Evolutionary conservation across 2,888 invertebrate species (phyloP).

Genomic region (Atrina japonica): DNA sequence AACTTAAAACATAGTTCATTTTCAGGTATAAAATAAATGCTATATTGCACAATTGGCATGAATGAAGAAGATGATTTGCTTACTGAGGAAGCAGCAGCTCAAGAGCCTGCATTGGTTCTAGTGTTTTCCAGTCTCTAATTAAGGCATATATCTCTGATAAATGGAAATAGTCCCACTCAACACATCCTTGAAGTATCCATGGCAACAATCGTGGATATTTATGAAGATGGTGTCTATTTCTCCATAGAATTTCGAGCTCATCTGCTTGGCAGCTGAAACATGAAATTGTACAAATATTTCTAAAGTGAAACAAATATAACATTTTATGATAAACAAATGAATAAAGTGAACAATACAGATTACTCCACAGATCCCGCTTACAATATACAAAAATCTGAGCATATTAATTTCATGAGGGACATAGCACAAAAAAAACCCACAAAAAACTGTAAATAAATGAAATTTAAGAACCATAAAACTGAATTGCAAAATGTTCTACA

Average conservation of each 20-base stretch:
- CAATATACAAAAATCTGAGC: too few species aligned
- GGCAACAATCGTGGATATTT: conserved; percentile 86
- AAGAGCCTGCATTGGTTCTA: conserved; percentile 93
- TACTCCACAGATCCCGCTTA: too few species aligned
- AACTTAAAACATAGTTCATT: too few species aligned
- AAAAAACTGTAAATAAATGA: too few species aligned
- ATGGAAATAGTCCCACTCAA: conserved; percentile 93
- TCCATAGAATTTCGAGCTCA: conserved; percentile 89
- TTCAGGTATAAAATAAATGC: too few species aligned
- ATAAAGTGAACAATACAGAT: background rate
- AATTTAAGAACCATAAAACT: too few species aligned
- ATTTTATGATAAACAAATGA: background rate
- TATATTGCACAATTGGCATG: too few species aligned
- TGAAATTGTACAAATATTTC: background rate
- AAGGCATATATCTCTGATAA: conserved; percentile 92
- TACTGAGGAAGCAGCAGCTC: conserved; percentile 95
- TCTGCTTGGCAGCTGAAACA: conserved; percentile 75
- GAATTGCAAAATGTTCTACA: too few species aligned
- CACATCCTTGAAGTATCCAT: conserved; percentile 77
- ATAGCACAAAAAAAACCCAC: too few species aligned
- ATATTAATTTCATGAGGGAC: too few species aligned
- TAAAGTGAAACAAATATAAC: background rate
- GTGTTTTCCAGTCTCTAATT: conserved; percentile 91
- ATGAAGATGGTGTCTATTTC: conserved; percentile 94
- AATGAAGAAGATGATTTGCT: too few species aligned